Base-by-base conservation (phyloP, 2,113 vertebrate species). In the Phrynocephalus versicolor region DNA sequence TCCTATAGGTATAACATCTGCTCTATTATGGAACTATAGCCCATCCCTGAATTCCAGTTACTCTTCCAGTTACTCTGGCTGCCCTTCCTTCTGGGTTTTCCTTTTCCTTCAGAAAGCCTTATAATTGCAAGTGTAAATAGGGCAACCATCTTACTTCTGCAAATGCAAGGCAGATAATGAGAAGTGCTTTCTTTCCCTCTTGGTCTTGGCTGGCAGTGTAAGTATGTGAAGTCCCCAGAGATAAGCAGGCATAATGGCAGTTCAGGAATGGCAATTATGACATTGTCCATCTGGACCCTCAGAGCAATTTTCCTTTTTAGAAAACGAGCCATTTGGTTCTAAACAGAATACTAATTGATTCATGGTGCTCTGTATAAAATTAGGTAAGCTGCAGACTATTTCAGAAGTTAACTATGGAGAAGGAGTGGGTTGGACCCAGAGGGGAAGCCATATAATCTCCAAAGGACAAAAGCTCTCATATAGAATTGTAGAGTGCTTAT, bases 261-360 rank as follows among this genome's bases (percentile, higher is more conserved):
- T 60, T 60, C 81, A 73, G 55, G 25, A 62, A 83, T 60, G 81
- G 8, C 18, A 13, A 30, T 62, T 39, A 37, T n/a, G 27, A 91
- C 87, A 85, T 91, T 90, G 91, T 81, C 91, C 92, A 94, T 94
- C 93, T 92, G 92, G 89, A 82, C 91, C 70, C 84, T 41, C 74
- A 83, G 89, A 82, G 91, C 60, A 75, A 45, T 86, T 91, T 89
- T 72, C 91, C 84, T 1, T 60, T n/a, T 83, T 83, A 73, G 81
- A 73, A 45, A 74, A 83, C 62, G 70, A 45, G 70, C 57, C 70
- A 62, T 58, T 18, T 58, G 6, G 77, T 21, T 5, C 27, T 83
- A 41, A 83, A 73, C 41, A 73, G 27, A 14, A 73, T 62, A n/a
- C 15, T 33, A 62, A 74, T 74, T 64, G 70, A 74, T 83, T 62